phyloP scores from a whole-genome alignment of 1,140 invertebrate species.

The Heliconius melpomene region DNA sequence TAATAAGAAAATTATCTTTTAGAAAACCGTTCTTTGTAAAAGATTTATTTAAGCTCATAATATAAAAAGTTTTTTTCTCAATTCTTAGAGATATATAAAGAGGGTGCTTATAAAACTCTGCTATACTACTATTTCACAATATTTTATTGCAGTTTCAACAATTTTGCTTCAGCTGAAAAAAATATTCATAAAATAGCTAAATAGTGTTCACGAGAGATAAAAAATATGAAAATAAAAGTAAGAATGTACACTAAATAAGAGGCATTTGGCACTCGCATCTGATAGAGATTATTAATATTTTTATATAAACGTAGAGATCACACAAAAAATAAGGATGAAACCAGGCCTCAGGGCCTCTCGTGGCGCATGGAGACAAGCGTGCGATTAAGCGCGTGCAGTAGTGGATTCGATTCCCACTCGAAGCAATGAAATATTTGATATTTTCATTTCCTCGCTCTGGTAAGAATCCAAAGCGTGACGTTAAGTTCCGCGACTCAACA shows the following conservation, averaged over 20 bases:
- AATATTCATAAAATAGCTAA: background rate
- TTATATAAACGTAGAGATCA: background rate
- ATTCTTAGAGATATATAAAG: background rate
- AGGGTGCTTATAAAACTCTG: background rate
- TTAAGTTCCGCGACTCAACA: background rate
- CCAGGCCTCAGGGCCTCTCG: too few species aligned
- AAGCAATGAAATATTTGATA: too few species aligned
- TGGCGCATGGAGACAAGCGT: too few species aligned
- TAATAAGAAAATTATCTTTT: too few species aligned
- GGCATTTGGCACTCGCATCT: background rate
- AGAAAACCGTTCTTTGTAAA: too few species aligned
- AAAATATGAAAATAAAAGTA: slow-evolving; percentile 3
- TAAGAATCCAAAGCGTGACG: too few species aligned
- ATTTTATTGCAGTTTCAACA: slow-evolving; percentile 16
- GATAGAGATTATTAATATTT: slow-evolving; percentile 2
- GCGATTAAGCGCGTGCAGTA: too few species aligned
- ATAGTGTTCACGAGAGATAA: background rate
- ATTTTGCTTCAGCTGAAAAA: background rate
- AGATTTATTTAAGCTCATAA: too few species aligned
- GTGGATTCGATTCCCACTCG: too few species aligned
- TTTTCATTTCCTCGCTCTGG: too few species aligned
- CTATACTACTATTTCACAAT: background rate
- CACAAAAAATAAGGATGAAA: background rate
- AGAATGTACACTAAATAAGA: background rate
- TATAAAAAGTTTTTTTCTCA: too few species aligned